Evolutionary conservation across 2,797 vertebrate species (phyloP).

Genomic region (Sciaenops ocellatus): DNA sequence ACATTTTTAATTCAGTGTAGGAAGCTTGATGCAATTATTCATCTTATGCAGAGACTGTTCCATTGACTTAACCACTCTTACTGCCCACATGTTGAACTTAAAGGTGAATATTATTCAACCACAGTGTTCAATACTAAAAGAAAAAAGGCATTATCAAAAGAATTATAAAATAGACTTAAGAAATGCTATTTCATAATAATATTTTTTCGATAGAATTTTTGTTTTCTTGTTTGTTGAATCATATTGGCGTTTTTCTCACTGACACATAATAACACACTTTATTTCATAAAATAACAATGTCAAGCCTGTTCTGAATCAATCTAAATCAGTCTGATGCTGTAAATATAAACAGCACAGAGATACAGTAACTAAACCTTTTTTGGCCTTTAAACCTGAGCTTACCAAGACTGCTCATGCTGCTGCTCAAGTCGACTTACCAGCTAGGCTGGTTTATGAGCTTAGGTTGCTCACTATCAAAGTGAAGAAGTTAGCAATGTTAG

Average conservation of each 20-base stretch:
- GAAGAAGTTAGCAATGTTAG: background rate
- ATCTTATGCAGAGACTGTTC: conserved; percentile 18
- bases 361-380: background rate
- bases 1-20: conserved; percentile 60
- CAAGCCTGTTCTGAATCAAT: background rate
- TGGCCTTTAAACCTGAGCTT: too few relatives aligned
- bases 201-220: background rate
- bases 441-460: background rate
- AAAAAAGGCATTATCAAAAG: background rate
- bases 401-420: background rate
- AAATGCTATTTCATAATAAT: too few relatives aligned
- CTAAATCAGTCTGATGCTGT: background rate
- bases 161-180: background rate
- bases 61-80: conserved; percentile 1
- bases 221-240: background rate
- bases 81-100: conserved; percentile 1
- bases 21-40: conserved; percentile 29
- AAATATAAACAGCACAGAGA: background rate
- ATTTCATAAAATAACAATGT: too few relatives aligned
- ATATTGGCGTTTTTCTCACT: background rate
- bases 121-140: background rate
- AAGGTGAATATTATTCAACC: background rate
- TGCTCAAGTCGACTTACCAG: background rate
- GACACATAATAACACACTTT: background rate
- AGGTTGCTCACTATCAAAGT: background rate